Percentiles rank a stretch among this genome's conserved stretches.
These are phyloP conservation scores for Cygnus buccinator DNA, from an alignment of 2,113 vertebrate genomes.

Conservation along the genomic window DNA sequence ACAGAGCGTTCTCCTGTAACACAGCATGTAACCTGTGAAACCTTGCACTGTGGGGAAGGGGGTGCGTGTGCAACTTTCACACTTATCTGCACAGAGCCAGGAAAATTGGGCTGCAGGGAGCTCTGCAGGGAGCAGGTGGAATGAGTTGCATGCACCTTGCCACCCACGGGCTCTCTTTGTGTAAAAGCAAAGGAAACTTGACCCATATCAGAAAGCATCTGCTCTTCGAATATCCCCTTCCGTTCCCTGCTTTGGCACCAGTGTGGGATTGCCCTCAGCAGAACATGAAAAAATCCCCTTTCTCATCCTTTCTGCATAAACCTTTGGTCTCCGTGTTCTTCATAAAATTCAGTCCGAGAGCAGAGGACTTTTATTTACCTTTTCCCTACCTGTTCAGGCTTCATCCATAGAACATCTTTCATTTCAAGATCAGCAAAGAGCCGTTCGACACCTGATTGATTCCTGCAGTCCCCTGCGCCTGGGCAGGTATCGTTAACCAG, in stretches of 20 bases:
- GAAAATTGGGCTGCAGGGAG: not conserved
- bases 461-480: not conserved
- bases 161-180: not conserved
- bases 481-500: not conserved
- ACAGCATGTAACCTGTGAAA: not conserved
- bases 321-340: not conserved
- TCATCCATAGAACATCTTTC: not conserved
- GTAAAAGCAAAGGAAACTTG: not conserved
- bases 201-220: not conserved
- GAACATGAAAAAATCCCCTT: not conserved
- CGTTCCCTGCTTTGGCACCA: not conserved
- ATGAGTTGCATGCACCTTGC: not conserved
- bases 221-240: not conserved
- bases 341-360: not conserved
- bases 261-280: not conserved
- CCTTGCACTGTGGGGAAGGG: not conserved
- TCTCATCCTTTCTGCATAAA: not conserved
- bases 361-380: not conserved
- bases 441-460: not conserved
- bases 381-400: not conserved
- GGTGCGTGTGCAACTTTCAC: fast-evolving
- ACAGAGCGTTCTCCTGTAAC: not conserved
- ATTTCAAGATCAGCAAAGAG: not conserved
- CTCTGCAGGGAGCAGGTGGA: not conserved
- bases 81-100: not conserved